Conservation (phyloP, 2,113 vertebrate species). For the Ophthalmolycus amberensis region DNA sequence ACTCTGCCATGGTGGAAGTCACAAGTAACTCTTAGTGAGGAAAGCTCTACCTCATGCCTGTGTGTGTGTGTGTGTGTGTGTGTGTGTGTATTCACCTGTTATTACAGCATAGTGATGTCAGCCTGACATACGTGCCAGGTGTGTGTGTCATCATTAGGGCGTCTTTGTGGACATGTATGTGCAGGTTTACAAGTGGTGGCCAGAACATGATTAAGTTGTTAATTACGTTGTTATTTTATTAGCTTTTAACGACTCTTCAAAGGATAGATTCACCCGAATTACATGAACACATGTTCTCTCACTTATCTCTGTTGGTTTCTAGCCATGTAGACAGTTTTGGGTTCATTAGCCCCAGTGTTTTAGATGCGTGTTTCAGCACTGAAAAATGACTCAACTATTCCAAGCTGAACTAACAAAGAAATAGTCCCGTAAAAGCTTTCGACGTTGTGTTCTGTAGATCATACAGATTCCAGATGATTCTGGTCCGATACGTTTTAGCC, state of each 20-base stretch:
- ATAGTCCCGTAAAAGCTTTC: neutral
- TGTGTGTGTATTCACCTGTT: slow-evolving; percentile 49
- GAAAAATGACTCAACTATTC: neutral
- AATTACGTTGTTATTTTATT: neutral
- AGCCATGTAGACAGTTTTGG: neutral
- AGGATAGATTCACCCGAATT: neutral
- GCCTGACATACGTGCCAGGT: slow-evolving; percentile 51
- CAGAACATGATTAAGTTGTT: neutral
- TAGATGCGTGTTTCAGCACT: neutral
- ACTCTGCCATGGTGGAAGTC: slow-evolving; percentile 51
- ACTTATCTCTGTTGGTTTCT: neutral
- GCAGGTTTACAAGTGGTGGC: neutral
- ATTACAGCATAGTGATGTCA: slow-evolving; percentile 49
- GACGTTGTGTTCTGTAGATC: neutral
- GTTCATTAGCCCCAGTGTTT: neutral
- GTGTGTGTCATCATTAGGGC: slow-evolving; percentile 6
- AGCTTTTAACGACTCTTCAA: neutral
- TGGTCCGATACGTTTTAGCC: too few relatives aligned
- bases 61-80: too few relatives aligned
- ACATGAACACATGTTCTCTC: neutral
- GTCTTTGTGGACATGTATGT: slow-evolving; percentile 27
- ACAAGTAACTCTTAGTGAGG: slow-evolving; percentile 38
- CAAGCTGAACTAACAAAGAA: neutral
- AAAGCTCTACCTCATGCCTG: slow-evolving; percentile 34
- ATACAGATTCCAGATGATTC: neutral